Evolutionary conservation across 2,113 vertebrate species (phyloP), one percentile per base, ranked within the genome.

Genomic region (Verasper variegatus): DNA sequence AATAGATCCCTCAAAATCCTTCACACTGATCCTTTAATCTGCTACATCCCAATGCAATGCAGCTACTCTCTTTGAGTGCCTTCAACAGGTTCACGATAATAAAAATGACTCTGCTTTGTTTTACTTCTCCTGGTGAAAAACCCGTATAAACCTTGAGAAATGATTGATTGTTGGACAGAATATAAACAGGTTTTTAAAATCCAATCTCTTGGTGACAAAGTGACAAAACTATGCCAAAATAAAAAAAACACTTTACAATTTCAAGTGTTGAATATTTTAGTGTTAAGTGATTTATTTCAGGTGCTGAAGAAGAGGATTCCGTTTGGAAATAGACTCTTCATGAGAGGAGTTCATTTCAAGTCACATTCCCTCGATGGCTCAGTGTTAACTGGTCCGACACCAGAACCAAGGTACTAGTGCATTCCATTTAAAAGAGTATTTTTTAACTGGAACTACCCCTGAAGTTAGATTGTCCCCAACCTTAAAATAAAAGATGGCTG

Each of bases 21-120:
- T 12, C 31, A n/a, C 18, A 21, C 9, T 61, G 59, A 61, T 61
- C 59, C 59, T 61, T 85, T 80, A 71, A 85, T 85, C 61, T 61
- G 31, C 72, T 31, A 20, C 57, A 37, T 82, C 76, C 68, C 68
- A 76, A 83, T 62, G 56, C 40, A 54, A 27, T 1, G 1, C 45
- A 42, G 37, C 12, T 40, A 11, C 54, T 55, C 76, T 62, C 42
- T 21, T 15, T 47, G 12, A 47, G 45, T 5, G 45, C 45, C 45
- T 5, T 15, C 45, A 15, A 42, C 45, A 47, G 12, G 13, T 80
- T 67, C 55, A 60, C 35, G 37, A 45, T 68, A 20, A 73, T 42
- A 66, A 14, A 71, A 56, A 24, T 24, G 24, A 24, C 45, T 14
- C 13, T 0, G 3, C 49, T 56, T 57, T 71, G 40, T 80, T 72